Evolutionary conservation across 1,140 invertebrate species (phyloP), one percentile per base, ranked within the genome.

Genomic region (Drosophila rhopaloa): DNA sequence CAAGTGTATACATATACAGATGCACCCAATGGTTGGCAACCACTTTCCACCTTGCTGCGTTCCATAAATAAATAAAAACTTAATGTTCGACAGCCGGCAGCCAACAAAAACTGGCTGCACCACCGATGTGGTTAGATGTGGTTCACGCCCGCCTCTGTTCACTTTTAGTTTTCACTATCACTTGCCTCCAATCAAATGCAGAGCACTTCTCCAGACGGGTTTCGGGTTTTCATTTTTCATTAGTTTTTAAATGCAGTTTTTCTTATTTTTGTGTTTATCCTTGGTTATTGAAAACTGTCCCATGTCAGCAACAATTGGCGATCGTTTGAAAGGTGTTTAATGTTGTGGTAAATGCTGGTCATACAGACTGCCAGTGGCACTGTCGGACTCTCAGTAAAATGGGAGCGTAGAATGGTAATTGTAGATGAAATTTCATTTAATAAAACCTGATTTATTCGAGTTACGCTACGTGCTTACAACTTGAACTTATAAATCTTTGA

Each of bases 51-150:
- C 48, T 46, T 43, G 37, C 44, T 46, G 63, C 79, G 79, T 63
- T 83, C 56, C 83, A 88, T 76, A 83, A 89, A 88, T 89, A 83
- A 79, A 83, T 79, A 70, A 62, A 73, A 88, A 79, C 75, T 76
- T 67, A 79, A 82, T 82, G 68, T 82, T 78, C 63, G 60, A 82
- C 74, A 50, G 41, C 48, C 13, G 53, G 41, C 46, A 19, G 32
- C 8, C 68, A 67, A 67, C 32, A 82, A 65, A 86, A 85, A 85
- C 78, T 76, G 37, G 78, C 60, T 73, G 43, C 53, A 62, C 48
- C 60, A 46, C 51, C 27, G 6, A 19, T 72, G 58, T 65, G 81
- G 72, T 85, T 63, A 27, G 40, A 65, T 65, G 38, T 65, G 47
- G 65, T 67, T 67, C 65, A 68, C 65, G 61, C 46, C 65, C 65